Evolutionary conservation across 2,888 invertebrate species (phyloP).

Genomic region (Cataglyphis cursor): DNA sequence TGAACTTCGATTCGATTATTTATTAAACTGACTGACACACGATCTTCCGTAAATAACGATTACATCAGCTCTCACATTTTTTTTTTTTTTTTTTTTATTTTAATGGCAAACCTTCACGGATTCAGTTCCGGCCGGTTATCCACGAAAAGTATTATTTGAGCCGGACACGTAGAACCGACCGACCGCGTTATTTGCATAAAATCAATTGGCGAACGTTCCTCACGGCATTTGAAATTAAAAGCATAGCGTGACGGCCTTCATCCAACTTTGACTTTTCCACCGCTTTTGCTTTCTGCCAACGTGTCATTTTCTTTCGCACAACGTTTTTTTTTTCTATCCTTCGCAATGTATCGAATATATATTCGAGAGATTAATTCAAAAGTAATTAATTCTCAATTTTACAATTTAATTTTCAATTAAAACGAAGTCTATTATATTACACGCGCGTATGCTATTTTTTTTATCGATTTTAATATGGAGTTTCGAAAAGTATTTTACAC

Average conservation of each 20-base stretch:
- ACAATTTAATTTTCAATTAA: neutral
- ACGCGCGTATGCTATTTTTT: neutral
- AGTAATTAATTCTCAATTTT: constrained; percentile 19
- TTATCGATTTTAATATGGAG: neutral
- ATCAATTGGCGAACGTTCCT: constrained; percentile 67
- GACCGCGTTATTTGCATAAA: constrained; percentile 71
- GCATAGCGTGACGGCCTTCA: constrained; percentile 38
- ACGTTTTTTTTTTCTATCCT: constrained; percentile 10
- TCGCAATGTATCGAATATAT: neutral
- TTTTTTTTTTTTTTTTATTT: constrained; percentile 43
- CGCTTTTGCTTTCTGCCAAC: neutral
- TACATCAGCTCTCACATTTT: constrained; percentile 11
- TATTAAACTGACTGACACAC: neutral
- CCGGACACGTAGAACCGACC: constrained; percentile 41
- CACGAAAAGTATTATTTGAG: constrained; percentile 59
- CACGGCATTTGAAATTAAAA: constrained; percentile 65
- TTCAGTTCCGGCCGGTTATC: constrained; percentile 1
- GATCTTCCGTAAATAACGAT: constrained; percentile 46
- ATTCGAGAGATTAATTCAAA: constrained; percentile 7
- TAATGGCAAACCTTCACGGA: constrained; percentile 39
- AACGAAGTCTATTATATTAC: neutral
- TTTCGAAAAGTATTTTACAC: neutral
- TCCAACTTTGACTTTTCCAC: constrained; percentile 7
- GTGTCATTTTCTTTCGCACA: neutral
- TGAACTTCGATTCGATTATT: constrained; percentile 2